A percentile compares a stretch with the other conserved stretches of the same genome.
phyloP scores from a whole-genome alignment of 2,888 invertebrate species.

The Neoitamus cyanurus region DNA sequence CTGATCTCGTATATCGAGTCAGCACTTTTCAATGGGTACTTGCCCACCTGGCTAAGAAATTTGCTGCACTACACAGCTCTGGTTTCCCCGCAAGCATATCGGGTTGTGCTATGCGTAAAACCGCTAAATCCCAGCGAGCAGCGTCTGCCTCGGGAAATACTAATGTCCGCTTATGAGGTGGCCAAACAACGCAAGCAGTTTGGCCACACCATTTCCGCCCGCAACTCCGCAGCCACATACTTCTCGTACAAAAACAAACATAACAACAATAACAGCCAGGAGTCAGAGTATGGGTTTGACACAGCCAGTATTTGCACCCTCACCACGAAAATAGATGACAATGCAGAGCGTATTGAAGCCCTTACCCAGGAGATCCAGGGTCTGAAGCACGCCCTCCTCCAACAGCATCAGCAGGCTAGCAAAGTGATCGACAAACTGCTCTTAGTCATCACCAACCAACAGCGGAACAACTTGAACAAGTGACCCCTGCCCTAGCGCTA shows the following conservation, averaged over 20 bases:
- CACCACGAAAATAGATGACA: slow-evolving; percentile 75
- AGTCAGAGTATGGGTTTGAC: slow-evolving; percentile 70
- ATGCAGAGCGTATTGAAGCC: slow-evolving; percentile 74
- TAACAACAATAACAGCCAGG: slow-evolving; percentile 58
- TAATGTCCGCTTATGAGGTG: slow-evolving; percentile 83
- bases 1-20: slow-evolving; percentile 87
- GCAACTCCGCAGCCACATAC: slow-evolving; percentile 73
- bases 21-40: slow-evolving; percentile 81
- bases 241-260: slow-evolving; percentile 74
- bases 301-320: slow-evolving; percentile 70
- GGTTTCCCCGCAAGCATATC: slow-evolving; percentile 83
- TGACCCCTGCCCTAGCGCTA: slow-evolving; percentile 51
- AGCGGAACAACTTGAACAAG: slow-evolving; percentile 64
- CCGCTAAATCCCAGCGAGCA: slow-evolving; percentile 86
- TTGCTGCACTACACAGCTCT: slow-evolving; percentile 81
- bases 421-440: slow-evolving; percentile 66
- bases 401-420: slow-evolving; percentile 67
- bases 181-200: slow-evolving; percentile 80
- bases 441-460: slow-evolving; percentile 65
- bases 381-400: slow-evolving; percentile 70
- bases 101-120: slow-evolving; percentile 84
- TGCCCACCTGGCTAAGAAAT: slow-evolving; percentile 80
- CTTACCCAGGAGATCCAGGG: slow-evolving; percentile 77
- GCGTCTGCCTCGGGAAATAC: slow-evolving; percentile 80
- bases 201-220: slow-evolving; percentile 76